Evolutionary conservation across 2,113 vertebrate genomes (phyloP), one percentile per base, ranked within the genome.

Genomic region (Noturus placidus): DNA sequence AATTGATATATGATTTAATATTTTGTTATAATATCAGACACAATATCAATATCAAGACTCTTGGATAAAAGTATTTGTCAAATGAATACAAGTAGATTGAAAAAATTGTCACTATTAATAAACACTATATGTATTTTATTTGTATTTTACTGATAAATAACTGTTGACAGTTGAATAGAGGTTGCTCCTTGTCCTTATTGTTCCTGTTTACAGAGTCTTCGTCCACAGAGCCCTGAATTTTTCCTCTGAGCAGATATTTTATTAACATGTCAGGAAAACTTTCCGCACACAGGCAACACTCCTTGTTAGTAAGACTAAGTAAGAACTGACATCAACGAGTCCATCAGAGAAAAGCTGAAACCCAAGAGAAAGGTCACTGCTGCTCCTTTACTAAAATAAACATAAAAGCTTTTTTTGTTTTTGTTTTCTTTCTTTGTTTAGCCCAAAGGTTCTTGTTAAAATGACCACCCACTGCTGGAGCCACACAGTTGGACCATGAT

Each of bases 391-490:
- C 86, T 90, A 70, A 90, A 86, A 87, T 82, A 84, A 76, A 83
- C 35, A 83, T 79, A 33, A 67, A 69, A 82, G 1, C 22, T 33
- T 35, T 27, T 79, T 46, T 79, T 77, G 27, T 27, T 69, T 50
- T 79, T 77, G 11, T 87, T 38, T 84, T 89, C 84, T 89, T 74
- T 86, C 63, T 38, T 79, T 79, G 65, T 54, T 82, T 80, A 65
- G 52, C 88, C 81, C 76, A 84, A 84, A 89, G 81, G 88, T 84
- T 84, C 88, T 89, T 83, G 74, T 87, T 89, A 80, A 89, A 89
- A 87, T 87, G 74, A 30, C 80, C 80, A 30, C 85, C 79, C 59
- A 89, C 50, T 33, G 54, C 72, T 61, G n/a, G 46, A 27, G 20
- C 33, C 80, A 50, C 35, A 61, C 57, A 38, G 80, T 38, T 38